Evolutionary conservation across 1,140 invertebrate species (phyloP).

Genomic region (Musca vetustissima): DNA sequence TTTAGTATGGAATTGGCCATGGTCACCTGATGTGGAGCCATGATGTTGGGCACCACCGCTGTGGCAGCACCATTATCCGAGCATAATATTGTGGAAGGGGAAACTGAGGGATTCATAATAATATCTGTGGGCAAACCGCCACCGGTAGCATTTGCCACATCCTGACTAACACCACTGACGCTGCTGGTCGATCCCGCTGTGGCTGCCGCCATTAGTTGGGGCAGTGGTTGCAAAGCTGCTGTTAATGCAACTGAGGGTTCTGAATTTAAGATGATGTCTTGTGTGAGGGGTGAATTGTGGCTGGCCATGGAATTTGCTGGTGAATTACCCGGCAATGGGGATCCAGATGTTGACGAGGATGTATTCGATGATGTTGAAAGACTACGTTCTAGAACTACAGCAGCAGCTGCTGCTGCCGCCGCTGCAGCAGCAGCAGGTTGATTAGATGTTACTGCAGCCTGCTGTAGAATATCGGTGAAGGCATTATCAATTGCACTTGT

Average conservation of each 20-base stretch:
- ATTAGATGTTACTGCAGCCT: constrained; percentile 24
- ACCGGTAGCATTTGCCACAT: constrained; percentile 14
- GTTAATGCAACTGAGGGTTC: constrained; percentile 43
- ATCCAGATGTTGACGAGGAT: constrained; percentile 31
- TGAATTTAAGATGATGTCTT: constrained; percentile 55
- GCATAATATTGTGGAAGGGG: constrained; percentile 59
- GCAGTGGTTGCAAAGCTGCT: constrained; percentile 42
- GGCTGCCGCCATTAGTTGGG: constrained; percentile 31
- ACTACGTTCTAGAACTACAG: constrained; percentile 42
- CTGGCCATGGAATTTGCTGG: constrained; percentile 37
- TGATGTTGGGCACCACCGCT: constrained; percentile 59
- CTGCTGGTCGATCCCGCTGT: background rate
- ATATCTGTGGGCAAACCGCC: constrained; percentile 61
- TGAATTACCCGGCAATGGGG: constrained; percentile 36
- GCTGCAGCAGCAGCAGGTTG: constrained; percentile 30
- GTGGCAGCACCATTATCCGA: constrained; percentile 55
- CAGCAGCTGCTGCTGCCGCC: constrained; percentile 25
- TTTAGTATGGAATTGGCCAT: constrained; percentile 54
- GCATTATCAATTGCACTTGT: constrained; percentile 44
- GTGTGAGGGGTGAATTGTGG: constrained; percentile 44
- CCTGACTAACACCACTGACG: background rate
- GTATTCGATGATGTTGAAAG: constrained; percentile 42
- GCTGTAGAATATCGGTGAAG: constrained; percentile 43
- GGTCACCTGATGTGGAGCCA: constrained; percentile 51
- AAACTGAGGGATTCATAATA: constrained; percentile 65